Evolutionary conservation across 2,888 invertebrate species (phyloP).

Genomic region (Drosophila mimica): DNA sequence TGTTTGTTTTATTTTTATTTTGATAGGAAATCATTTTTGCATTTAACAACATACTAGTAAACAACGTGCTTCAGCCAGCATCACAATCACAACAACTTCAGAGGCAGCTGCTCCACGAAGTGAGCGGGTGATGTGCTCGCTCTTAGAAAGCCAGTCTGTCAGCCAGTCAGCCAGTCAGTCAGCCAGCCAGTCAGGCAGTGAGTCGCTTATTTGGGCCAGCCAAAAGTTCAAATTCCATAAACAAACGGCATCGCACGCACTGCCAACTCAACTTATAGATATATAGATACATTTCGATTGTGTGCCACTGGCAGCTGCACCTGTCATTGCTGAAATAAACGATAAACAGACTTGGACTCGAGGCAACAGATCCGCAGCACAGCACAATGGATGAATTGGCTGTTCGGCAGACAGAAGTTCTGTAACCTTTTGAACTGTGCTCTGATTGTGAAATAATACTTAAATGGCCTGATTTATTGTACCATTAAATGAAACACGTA

Average conservation of each 20-base stretch:
- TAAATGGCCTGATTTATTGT: constrained; percentile 45
- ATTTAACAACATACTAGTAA: constrained; percentile 76
- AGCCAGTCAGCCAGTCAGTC: constrained; percentile 33
- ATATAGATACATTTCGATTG: constrained; percentile 49
- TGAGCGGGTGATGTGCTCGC: constrained; percentile 39
- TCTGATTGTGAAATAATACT: constrained; percentile 53
- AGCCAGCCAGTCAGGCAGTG: constrained; percentile 28
- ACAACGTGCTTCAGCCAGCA: constrained; percentile 57
- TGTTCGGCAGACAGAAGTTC: constrained; percentile 58
- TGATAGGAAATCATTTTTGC: constrained; percentile 81
- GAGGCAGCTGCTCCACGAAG: constrained; percentile 49
- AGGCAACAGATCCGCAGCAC: constrained; percentile 30
- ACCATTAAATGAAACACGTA: constrained; percentile 26
- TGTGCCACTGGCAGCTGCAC: constrained; percentile 73
- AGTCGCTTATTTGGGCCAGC: constrained; percentile 43
- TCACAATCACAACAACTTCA: constrained; percentile 36
- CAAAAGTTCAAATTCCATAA: constrained; percentile 75
- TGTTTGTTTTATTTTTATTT: constrained; percentile 48
- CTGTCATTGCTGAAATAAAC: constrained; percentile 76
- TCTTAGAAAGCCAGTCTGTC: constrained; percentile 36
- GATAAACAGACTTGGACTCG: constrained; percentile 68
- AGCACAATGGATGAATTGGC: constrained; percentile 69
- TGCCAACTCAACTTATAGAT: constrained; percentile 40
- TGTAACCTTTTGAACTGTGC: constrained; percentile 63
- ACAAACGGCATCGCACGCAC: constrained; percentile 66